Conservation (phyloP, 2,113 vertebrate genomes). For the Benitochromis conjunctus region DNA sequence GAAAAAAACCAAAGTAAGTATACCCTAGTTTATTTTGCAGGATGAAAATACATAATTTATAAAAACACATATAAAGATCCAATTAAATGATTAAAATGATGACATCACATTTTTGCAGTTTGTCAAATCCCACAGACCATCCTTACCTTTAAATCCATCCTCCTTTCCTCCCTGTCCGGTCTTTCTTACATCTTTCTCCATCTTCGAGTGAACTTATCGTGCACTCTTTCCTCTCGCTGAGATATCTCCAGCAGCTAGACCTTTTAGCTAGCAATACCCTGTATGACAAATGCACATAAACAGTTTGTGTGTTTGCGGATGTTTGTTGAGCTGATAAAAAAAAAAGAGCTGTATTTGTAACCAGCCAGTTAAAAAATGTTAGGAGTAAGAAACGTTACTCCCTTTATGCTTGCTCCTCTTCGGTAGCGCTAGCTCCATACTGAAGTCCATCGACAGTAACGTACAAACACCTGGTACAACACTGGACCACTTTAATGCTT, state of each 20-base stretch:
- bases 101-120: background rate
- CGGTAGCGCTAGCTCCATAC: background rate
- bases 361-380: background rate
- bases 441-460: background rate
- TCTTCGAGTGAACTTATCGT: rapidly evolving
- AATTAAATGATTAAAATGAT: background rate
- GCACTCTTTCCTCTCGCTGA: background rate
- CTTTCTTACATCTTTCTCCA: background rate
- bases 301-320: background rate
- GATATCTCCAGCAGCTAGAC: background rate
- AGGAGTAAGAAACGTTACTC: background rate
- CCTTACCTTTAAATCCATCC: background rate
- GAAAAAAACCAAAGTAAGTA: background rate
- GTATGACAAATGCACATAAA: background rate
- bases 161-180: background rate
- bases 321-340: background rate
- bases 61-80: background rate
- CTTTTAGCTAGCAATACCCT: background rate
- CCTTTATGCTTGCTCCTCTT: background rate
- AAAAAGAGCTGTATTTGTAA: background rate
- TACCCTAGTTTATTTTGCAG: background rate
- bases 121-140: background rate
- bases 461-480: background rate
- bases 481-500: background rate
- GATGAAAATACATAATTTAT: background rate